Percentiles rank a stretch among this genome's conserved stretches.
Evolutionary conservation across 2,113 vertebrate species (phyloP).

Genomic region (Emydura subglobosa): DNA sequence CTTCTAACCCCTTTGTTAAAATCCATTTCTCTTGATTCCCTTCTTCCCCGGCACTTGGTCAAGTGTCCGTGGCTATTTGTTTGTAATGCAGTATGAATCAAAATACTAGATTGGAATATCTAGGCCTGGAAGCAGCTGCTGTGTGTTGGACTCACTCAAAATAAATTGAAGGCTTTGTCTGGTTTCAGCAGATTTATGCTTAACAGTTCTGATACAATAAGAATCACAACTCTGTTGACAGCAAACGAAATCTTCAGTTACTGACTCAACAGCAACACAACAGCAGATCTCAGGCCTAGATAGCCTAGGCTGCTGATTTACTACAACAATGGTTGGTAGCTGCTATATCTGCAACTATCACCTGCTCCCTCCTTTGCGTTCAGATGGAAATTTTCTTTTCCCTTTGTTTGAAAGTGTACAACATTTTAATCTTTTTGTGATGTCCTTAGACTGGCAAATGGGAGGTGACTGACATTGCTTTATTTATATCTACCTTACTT

Average conservation of each 20-base stretch:
- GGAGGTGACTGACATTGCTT: neutral
- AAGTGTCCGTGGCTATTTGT: slow-evolving; percentile 20
- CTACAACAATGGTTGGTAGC: neutral
- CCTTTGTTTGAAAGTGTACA: neutral
- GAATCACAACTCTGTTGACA: slow-evolving; percentile 11
- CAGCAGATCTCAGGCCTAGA: neutral
- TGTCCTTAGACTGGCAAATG: neutral
- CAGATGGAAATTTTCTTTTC: neutral
- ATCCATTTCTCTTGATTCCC: slow-evolving; percentile 29
- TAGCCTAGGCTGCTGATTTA: neutral
- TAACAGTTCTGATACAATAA: neutral
- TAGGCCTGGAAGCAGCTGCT: slow-evolving; percentile 34
- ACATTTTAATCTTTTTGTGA: neutral
- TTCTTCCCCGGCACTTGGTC: slow-evolving; percentile 3
- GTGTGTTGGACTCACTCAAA: neutral
- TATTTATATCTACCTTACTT: neutral
- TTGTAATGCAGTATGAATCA: slow-evolving; percentile 52
- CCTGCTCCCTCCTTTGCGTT: neutral
- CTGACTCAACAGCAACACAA: neutral
- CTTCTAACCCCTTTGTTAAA: neutral
- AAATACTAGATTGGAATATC: slow-evolving; percentile 14
- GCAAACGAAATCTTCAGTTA: neutral
- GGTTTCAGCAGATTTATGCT: slow-evolving; percentile 3
- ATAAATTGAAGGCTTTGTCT: slow-evolving; percentile 46
- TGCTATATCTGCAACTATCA: neutral